Percentiles rank a stretch among this genome's conserved stretches.
Conservation (phyloP, 1,140 invertebrate species). For the Megalopta genalis region DNA sequence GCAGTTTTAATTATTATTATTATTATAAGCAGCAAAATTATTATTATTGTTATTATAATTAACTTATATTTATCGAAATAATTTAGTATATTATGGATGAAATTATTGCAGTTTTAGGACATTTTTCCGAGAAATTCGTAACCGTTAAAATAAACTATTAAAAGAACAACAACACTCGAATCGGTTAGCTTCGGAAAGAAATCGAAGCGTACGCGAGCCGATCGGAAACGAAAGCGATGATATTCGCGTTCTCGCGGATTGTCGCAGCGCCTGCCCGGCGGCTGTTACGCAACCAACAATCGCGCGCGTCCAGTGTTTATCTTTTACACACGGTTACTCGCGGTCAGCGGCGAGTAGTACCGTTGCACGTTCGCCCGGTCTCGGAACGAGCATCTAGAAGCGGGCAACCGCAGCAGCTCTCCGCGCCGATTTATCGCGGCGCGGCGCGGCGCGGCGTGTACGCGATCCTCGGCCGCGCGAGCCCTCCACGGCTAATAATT, state of each 20-base stretch:
- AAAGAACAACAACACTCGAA: not conserved
- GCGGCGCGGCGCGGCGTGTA: slow-evolving; percentile 1
- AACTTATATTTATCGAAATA: no score
- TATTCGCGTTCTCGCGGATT: no score
- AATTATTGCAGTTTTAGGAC: no score
- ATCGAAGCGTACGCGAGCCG: no score
- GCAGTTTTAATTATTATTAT: no score
- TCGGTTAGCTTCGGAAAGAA: not conserved
- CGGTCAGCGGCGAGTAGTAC: slow-evolving; percentile 70
- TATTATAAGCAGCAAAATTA: no score
- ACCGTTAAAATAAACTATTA: no score
- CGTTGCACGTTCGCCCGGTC: slow-evolving; percentile 65
- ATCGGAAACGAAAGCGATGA: no score
- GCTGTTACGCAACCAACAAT: slow-evolving; percentile 65
- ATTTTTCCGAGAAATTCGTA: no score
- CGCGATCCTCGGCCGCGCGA: slow-evolving; percentile 28
- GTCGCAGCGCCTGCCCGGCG: not conserved
- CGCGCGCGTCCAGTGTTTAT: slow-evolving; percentile 68
- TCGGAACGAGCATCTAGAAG: not conserved
- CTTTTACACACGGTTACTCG: slow-evolving; percentile 71
- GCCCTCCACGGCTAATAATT: slow-evolving; percentile 41
- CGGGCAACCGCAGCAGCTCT: not conserved
- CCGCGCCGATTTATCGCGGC: slow-evolving; percentile 8
- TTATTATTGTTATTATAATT: no score
- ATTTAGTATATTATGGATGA: no score